Evolutionary conservation across 2,888 invertebrate genomes (phyloP).

Genomic region (Stenurella melanura): DNA sequence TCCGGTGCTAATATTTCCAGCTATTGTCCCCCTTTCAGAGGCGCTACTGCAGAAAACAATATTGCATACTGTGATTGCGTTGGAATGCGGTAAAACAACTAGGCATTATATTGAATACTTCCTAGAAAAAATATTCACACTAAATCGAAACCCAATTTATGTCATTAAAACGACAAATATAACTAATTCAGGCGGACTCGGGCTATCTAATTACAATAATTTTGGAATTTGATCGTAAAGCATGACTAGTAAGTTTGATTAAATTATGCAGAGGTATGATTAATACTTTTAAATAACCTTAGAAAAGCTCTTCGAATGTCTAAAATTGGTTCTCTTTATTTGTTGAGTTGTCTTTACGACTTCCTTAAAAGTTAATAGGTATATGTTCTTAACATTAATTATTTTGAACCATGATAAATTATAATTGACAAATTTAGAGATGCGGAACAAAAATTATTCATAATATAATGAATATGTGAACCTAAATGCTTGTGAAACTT

Average conservation of each 20-base stretch:
- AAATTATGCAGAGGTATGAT: conserved; percentile 21
- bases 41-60: conserved; percentile 8
- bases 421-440: no score
- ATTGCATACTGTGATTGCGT: not conserved
- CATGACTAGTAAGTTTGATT: conserved; percentile 10
- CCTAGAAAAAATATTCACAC: not conserved
- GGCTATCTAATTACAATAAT: conserved; percentile 16
- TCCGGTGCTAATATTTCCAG: no score
- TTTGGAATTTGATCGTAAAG: conserved; percentile 19
- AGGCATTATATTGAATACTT: conserved; percentile 6
- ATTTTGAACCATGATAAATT: not conserved
- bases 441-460: no score
- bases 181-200: not conserved
- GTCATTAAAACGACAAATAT: conserved; percentile 9
- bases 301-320: not conserved
- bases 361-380: conserved; percentile 9
- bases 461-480: no score
- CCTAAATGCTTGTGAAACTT: no score
- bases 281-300: conserved; percentile 20
- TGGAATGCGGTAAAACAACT: conserved; percentile 22
- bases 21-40: not conserved
- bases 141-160: conserved; percentile 11
- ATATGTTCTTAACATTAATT: not conserved
- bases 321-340: conserved; percentile 26
- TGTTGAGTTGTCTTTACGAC: not conserved